A percentile compares a stretch with the other conserved stretches of the same genome.
Conservation (phyloP, 2,888 invertebrate species). For the Cephus sareptanus region DNA sequence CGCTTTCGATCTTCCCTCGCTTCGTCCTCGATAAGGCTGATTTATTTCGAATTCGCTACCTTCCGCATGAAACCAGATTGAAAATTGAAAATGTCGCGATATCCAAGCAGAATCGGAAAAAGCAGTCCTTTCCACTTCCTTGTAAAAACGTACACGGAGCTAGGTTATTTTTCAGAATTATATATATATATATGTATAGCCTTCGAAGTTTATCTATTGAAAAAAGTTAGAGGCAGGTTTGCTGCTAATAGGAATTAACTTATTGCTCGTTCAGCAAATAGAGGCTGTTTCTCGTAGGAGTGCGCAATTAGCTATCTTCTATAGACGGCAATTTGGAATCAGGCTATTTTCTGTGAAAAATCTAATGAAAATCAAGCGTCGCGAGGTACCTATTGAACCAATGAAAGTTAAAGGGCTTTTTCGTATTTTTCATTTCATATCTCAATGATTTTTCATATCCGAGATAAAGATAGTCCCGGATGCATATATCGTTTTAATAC, state of each 20-base stretch:
- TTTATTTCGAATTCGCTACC: slow-evolving; percentile 20
- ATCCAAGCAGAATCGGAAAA: not conserved
- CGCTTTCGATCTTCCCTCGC: not conserved
- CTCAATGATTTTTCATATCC: not conserved
- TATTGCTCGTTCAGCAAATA: slow-evolving; percentile 33
- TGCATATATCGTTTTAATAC: not conserved
- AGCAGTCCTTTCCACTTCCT: not conserved
- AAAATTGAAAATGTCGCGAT: slow-evolving; percentile 24
- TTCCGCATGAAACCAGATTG: slow-evolving; percentile 11
- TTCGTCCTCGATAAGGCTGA: slow-evolving; percentile 33
- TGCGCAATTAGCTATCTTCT: slow-evolving; percentile 15
- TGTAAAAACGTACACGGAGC: not conserved
- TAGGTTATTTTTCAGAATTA: not conserved
- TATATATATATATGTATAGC: not conserved
- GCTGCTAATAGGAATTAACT: slow-evolving; percentile 34
- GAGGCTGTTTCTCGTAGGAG: slow-evolving; percentile 23
- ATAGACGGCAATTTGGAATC: slow-evolving; percentile 26
- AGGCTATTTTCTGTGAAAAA: slow-evolving; percentile 32
- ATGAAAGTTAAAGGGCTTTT: not conserved
- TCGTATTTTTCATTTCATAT: not conserved
- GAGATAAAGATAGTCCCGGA: not conserved
- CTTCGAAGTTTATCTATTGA: not conserved
- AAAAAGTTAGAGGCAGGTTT: not conserved
- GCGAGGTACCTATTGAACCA: not conserved
- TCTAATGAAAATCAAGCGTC: slow-evolving; percentile 39